Conservation (phyloP, 2,797 vertebrate genomes). For the Danio tinwini region DNA sequence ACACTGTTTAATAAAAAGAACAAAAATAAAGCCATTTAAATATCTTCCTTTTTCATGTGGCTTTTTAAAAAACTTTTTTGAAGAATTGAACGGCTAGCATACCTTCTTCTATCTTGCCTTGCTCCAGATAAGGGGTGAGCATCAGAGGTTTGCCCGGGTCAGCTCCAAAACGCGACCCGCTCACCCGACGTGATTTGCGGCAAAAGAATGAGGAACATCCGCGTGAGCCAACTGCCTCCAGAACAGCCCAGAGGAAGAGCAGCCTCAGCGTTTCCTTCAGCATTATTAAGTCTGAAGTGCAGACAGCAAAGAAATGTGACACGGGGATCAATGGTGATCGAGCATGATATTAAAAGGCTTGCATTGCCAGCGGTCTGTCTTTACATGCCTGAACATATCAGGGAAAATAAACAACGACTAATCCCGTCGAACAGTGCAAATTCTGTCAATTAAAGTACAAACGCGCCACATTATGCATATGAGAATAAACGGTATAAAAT, state of each 20-base stretch:
- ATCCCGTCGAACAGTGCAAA: not conserved
- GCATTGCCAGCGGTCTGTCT: not conserved
- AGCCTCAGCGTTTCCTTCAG: slow-evolving; percentile 59
- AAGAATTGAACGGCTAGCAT: not conserved
- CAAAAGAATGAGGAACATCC: slow-evolving; percentile 79
- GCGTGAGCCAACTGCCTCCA: slow-evolving; percentile 58
- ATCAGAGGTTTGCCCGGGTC: slow-evolving; percentile 83
- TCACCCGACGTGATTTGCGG: slow-evolving; percentile 66
- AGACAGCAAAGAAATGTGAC: slow-evolving; percentile 30
- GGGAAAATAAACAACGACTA: not conserved
- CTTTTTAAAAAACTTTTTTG: not conserved
- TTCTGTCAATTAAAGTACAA: not conserved
- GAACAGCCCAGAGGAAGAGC: slow-evolving; percentile 63
- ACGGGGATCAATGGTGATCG: slow-evolving; percentile 6
- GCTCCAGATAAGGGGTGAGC: slow-evolving; percentile 84
- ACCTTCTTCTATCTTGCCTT: slow-evolving; percentile 80
- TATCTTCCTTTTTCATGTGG: not conserved
- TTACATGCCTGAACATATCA: not conserved
- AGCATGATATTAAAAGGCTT: not conserved
- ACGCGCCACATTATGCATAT: not conserved
- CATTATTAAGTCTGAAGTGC: slow-evolving; percentile 57
- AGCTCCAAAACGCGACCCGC: slow-evolving; percentile 56
- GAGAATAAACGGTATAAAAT: not conserved
- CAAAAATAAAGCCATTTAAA: too few relatives aligned
- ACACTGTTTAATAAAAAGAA: too few relatives aligned